Percentiles rank a stretch among this genome's conserved stretches.
Evolutionary conservation across 2,888 invertebrate species (phyloP).

Genomic region (Himalopsyche kuldschensis): DNA sequence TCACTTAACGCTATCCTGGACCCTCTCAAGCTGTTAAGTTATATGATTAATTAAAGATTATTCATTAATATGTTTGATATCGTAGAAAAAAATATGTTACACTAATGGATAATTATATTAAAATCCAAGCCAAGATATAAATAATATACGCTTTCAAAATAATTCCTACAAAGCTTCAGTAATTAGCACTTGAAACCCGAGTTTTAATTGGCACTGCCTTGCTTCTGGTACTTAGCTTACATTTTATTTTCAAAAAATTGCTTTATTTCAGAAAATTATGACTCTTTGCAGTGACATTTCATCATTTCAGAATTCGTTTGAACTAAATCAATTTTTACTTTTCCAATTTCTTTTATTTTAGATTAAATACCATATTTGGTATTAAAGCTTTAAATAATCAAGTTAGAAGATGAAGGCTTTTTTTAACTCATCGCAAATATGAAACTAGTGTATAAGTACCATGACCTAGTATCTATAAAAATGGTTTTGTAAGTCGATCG

Average conservation of each 20-base stretch:
- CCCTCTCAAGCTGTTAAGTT: no score
- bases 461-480: no score
- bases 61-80: background rate
- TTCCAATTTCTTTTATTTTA: no score
- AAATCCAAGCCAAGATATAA: background rate
- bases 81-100: background rate
- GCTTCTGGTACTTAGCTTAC: background rate
- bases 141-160: background rate
- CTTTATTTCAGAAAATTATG: background rate
- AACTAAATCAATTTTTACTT: background rate
- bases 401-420: no score
- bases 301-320: background rate
- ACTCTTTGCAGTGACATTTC: background rate
- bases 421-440: no score
- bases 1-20: no score
- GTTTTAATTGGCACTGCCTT: background rate
- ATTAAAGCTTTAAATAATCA: no score
- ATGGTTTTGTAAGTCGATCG: no score
- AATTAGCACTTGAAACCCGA: background rate
- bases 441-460: no score
- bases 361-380: no score
- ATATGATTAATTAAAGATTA: no score
- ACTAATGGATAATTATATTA: background rate
- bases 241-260: background rate
- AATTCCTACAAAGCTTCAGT: background rate